phyloP scores from a whole-genome alignment of 2,797 vertebrate genomes.

The Pristis pectinata region DNA sequence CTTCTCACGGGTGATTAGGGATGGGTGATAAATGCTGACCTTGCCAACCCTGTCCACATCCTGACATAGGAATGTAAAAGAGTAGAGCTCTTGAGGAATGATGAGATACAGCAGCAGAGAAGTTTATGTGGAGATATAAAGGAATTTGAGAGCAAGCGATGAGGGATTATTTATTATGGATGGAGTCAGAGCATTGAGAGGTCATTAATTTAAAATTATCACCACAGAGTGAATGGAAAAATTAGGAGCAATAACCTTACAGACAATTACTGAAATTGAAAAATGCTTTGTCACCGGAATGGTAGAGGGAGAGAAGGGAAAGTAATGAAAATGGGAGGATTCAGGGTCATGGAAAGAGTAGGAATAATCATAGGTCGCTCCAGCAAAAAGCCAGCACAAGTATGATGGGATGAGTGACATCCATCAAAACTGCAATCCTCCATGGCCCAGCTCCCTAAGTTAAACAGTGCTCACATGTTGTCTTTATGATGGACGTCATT shows the following conservation, averaged over 20 bases:
- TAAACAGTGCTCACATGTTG: slow-evolving; percentile 56
- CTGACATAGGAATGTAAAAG: too few relatives aligned
- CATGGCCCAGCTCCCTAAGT: not conserved
- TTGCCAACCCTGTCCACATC: too few relatives aligned
- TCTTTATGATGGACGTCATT: slow-evolving; percentile 55
- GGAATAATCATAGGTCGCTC: not conserved
- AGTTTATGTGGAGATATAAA: not conserved
- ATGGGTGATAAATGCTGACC: too few relatives aligned
- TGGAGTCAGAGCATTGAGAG: not conserved
- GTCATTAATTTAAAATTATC: not conserved
- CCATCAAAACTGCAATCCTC: not conserved
- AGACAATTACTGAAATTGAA: not conserved
- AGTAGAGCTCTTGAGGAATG: not conserved
- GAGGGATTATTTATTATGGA: not conserved
- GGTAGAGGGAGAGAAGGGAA: not conserved
- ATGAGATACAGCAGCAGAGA: not conserved
- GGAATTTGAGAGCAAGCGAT: not conserved
- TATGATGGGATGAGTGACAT: not conserved
- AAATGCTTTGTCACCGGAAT: not conserved
- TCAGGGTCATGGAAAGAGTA: not conserved
- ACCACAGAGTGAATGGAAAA: not conserved
- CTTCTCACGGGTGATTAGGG: too few relatives aligned
- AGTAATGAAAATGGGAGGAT: not conserved
- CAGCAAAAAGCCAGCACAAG: not conserved
- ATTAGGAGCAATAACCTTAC: not conserved